Base-by-base conservation (phyloP, 2,113 vertebrate species). In the Panthera leo region DNA sequence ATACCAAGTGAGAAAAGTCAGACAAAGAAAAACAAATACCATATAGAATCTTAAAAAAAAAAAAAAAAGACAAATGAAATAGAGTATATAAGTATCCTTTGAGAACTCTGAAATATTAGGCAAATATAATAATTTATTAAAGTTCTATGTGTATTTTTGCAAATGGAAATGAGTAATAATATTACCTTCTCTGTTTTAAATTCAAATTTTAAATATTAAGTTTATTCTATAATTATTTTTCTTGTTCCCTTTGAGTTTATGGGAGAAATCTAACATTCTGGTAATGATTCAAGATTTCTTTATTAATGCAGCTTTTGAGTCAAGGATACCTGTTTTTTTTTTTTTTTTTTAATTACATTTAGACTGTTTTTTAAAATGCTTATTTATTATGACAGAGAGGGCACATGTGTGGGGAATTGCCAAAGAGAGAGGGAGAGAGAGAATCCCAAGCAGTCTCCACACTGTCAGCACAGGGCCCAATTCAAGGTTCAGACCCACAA, bases 161-260 rank as follows among this genome's bases (percentile, higher is more conserved):
- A 85, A 85, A 23, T 3, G 45, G 48, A 92, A 94, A 71, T 82
- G 39, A 95, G 61, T 80, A 70, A 85, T 42, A 36, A 16, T 82
- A 79, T 58, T 23, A 36, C 27, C 89, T 94, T 86, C 45, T 19
- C 79, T 76, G 55, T 55, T 97, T 94, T 65, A 63, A 89, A 89
- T 76, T 92, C 73, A 63, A 89, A 94, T 70, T 83, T 68, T 83
- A 42, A 42, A 75, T 51, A 70, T 63, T n/a, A 63, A 76, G 19
- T 63, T 39, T 67, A 63, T 29, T 92, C 39, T 84, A 10, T 89
- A 95, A 55, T 96, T 94, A 80, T 79, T 73, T 92, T 75, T 90
- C 39, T 75, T 89, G 9, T 90, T 93, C 51, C 42, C 87, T 94
- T 78, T 58, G 13, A 85, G 23, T 91, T 97, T 93, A 91, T 5